Evolutionary conservation across 2,113 vertebrate genomes (phyloP).

Genomic region (Malurus melanocephalus): DNA sequence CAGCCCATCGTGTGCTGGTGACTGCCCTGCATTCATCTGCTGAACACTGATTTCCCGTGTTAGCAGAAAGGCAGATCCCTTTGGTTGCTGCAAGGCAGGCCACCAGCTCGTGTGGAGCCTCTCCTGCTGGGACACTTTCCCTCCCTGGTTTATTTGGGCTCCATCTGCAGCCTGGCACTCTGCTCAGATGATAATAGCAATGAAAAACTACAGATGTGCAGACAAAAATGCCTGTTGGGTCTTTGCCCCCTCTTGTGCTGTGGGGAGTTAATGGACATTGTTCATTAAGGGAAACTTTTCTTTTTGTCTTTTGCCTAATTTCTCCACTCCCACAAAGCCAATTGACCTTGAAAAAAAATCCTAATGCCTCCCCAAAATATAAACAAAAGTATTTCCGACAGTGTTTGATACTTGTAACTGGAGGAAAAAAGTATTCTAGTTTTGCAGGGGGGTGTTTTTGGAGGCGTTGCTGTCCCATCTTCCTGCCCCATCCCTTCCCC

Average conservation of each 20-base stretch:
- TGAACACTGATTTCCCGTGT: background rate
- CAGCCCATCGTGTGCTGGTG: background rate
- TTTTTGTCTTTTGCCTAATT: background rate
- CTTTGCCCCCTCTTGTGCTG: background rate
- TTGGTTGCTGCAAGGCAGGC: background rate
- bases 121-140: background rate
- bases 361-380: background rate
- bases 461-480: background rate
- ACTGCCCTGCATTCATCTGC: background rate
- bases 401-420: background rate
- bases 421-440: background rate
- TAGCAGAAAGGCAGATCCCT: background rate
- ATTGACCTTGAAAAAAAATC: background rate
- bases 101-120: background rate
- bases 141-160: background rate
- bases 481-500: background rate
- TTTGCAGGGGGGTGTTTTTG: background rate
- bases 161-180: background rate
- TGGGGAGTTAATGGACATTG: background rate
- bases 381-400: background rate
- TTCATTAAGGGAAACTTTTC: background rate
- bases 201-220: background rate
- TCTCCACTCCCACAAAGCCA: background rate
- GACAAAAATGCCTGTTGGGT: background rate
- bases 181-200: background rate